A percentile compares a stretch with the other conserved stretches of the same genome.
phyloP scores from a whole-genome alignment of 2,797 vertebrate species.

The Notamacropus eugenii region DNA sequence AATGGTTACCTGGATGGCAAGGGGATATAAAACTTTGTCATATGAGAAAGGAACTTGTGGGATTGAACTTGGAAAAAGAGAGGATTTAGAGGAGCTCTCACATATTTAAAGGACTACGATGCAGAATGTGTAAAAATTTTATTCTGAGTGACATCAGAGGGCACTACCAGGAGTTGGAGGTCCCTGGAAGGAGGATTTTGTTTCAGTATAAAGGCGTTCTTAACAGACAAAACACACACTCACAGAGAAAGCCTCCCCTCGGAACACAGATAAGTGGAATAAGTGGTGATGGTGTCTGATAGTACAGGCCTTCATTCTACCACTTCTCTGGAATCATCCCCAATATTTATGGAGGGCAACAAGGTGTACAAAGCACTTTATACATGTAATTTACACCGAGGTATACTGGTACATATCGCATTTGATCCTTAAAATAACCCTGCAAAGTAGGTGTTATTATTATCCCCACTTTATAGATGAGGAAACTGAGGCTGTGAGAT shows the following conservation, averaged over 20 bases:
- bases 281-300: neutral
- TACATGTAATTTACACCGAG: neutral
- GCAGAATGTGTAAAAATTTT: neutral
- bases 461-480: neutral
- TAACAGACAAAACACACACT: neutral
- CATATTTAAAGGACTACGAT: neutral
- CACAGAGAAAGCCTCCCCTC: neutral
- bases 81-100: neutral
- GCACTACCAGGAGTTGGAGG: neutral
- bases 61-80: neutral
- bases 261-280: neutral
- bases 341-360: neutral
- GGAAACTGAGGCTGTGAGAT: neutral
- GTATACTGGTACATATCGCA: neutral
- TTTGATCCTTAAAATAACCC: neutral
- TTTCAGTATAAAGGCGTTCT: neutral
- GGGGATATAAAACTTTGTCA: neutral
- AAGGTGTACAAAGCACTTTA: neutral
- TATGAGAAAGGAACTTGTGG: neutral
- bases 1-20: neutral
- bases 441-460: neutral
- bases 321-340: neutral
- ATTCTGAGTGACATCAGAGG: neutral
- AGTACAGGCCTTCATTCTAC: neutral
- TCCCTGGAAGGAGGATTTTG: neutral